phyloP scores from a whole-genome alignment of 1,140 invertebrate genomes.

The Odontomachus brunneus region DNA sequence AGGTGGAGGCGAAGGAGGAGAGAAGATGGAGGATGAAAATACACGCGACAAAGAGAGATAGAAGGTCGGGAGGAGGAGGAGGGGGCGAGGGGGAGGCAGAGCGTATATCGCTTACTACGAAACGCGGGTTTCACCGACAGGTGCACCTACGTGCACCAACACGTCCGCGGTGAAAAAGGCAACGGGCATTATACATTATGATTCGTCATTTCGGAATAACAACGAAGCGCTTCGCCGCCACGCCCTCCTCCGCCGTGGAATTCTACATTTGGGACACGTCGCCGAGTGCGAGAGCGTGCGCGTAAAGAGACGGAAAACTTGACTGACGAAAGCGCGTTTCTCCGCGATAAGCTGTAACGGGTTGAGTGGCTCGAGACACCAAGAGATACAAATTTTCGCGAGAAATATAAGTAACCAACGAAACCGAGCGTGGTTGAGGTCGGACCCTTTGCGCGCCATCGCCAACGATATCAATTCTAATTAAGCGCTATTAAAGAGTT shows the following conservation, averaged over 20 bases:
- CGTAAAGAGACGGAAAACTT: constrained; percentile 64
- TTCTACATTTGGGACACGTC: constrained; percentile 83
- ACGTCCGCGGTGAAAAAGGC: constrained; percentile 65
- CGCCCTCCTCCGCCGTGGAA: constrained; percentile 81
- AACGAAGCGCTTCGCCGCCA: constrained; percentile 80
- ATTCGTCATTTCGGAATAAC: constrained; percentile 85
- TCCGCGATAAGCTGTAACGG: not conserved
- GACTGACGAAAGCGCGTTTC: not conserved
- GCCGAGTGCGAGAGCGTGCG: constrained; percentile 54
- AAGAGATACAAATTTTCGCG: not conserved
- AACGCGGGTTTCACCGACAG: constrained; percentile 78
- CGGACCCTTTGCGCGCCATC: too few species aligned
- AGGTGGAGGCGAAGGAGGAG: constrained; percentile 26
- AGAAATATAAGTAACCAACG: constrained; percentile 1
- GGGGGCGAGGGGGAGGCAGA: constrained; percentile 58
- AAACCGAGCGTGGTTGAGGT: too few species aligned
- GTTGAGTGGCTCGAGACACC: not conserved
- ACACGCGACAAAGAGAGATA: constrained; percentile 35
- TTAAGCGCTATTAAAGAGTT: not conserved
- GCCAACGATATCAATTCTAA: too few species aligned
- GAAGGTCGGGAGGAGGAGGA: not conserved
- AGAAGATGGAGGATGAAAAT: constrained; percentile 59
- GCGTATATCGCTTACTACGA: constrained; percentile 79
- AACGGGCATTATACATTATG: constrained; percentile 83
- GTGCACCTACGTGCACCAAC: constrained; percentile 76